Percentiles rank a stretch among this genome's conserved stretches.
These are phyloP conservation scores for Xylota sylvarum DNA, from an alignment of 2,888 invertebrate species.

Conservation along the genomic window DNA sequence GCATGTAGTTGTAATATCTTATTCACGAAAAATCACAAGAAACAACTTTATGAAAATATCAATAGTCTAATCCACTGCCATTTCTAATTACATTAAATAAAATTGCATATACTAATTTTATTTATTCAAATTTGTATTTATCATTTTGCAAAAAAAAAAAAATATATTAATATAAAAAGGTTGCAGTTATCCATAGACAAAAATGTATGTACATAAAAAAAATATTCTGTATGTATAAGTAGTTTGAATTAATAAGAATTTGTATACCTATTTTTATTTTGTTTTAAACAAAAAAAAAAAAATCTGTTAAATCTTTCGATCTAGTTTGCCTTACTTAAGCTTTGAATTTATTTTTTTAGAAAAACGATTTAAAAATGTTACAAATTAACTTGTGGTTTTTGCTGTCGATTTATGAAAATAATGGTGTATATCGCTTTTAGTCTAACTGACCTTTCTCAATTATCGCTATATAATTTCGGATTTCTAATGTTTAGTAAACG, in stretches of 20 bases:
- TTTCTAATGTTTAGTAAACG: too few species aligned
- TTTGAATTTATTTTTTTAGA: neutral
- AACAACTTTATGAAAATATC: conserved; percentile 48
- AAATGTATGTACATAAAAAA: conserved; percentile 31
- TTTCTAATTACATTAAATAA: conserved; percentile 53
- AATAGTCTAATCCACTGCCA: conserved; percentile 75
- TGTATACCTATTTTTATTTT: conserved; percentile 14
- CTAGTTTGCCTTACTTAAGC: neutral
- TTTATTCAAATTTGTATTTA: conserved; percentile 5
- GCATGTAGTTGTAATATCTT: conserved; percentile 10
- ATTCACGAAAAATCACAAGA: neutral
- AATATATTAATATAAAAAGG: conserved; percentile 5
- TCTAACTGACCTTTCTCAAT: too few species aligned
- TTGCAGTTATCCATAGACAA: conserved; percentile 15
- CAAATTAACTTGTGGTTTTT: neutral
- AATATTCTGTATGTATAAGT: conserved; percentile 18
- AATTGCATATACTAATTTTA: conserved; percentile 14
- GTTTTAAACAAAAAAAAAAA: conserved; percentile 12
- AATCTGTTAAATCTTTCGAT: neutral
- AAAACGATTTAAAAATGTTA: neutral
- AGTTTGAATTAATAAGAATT: conserved; percentile 9
- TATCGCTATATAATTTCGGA: too few species aligned
- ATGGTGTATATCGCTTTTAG: neutral
- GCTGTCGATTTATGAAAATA: too few species aligned
- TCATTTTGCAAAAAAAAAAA: neutral